Conservation (phyloP, 2,888 invertebrate genomes). For the Drosophila suboccidentalis region DNA sequence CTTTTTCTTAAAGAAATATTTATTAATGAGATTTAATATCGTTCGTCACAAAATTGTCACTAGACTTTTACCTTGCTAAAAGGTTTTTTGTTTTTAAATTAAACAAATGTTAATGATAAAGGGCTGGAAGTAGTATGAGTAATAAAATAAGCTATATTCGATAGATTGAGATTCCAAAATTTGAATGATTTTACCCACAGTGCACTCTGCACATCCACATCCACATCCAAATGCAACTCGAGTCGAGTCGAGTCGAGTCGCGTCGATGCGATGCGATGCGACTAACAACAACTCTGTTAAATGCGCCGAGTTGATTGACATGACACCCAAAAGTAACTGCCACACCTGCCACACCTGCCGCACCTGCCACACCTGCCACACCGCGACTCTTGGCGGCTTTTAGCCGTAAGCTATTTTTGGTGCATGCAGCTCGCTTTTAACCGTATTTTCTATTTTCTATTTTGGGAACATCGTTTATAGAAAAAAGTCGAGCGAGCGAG, state of each 20-base stretch:
- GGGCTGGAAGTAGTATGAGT: too few relatives aligned
- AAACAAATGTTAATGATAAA: too few relatives aligned
- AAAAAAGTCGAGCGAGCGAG: slow-evolving; percentile 23
- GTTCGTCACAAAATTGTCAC: too few relatives aligned
- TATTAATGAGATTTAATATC: too few relatives aligned
- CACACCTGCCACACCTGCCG: slow-evolving; percentile 8
- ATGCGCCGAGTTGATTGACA: slow-evolving; percentile 71
- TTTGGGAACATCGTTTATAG: slow-evolving; percentile 54
- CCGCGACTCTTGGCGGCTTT: slow-evolving; percentile 11
- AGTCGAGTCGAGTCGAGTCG: slow-evolving; percentile 5
- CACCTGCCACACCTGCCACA: slow-evolving; percentile 8
- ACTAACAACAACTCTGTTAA: slow-evolving; percentile 60
- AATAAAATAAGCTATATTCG: too few relatives aligned
- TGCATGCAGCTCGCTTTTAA: slow-evolving; percentile 65
- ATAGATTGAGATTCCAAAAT: too few relatives aligned
- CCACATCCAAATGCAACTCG: background rate
- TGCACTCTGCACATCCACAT: background rate
- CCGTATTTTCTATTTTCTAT: slow-evolving; percentile 66
- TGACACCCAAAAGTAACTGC: slow-evolving; percentile 33
- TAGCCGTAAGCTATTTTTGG: slow-evolving; percentile 58
- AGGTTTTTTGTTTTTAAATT: too few relatives aligned
- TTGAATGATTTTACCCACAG: background rate
- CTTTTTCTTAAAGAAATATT: too few relatives aligned
- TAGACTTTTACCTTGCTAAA: too few relatives aligned
- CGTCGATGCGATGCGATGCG: too few relatives aligned